Evolutionary conservation across 2,797 vertebrate genomes (phyloP), one percentile per base, ranked within the genome.

Genomic region (Buceros bicornis): DNA sequence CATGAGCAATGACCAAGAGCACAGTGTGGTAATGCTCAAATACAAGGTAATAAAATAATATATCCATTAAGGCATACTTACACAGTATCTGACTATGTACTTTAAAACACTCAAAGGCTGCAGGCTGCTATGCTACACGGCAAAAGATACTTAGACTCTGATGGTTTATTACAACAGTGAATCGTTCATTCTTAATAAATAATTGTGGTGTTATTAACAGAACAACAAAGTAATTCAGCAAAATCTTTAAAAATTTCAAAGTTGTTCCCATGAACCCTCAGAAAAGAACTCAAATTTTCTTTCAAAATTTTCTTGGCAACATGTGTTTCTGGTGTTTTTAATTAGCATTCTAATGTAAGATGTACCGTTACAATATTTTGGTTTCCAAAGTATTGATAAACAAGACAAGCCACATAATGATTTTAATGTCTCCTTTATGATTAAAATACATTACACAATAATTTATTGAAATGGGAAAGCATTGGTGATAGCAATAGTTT

Each of bases 141-240:
- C 21, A 76, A 93, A 95, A 95, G 83, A 28, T 66, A 72, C 90
- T 90, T 94, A 82, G 62, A 94, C 90, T 93, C 20, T 87, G 58
- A 78, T 87, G 40, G 60, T 84, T 89, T 81, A 67, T 89, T 86
- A n/a, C 66, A 89, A 47, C 17, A 66, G 60, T 74, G 74, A 64
- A 71, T 76, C 0, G 0, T 43, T 66, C 16, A 53, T 56, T 90
- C 86, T 71, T 87, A 72, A 82, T 50, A 74, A 6, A 2, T 42
- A 72, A 65, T 43, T 61, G 9, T 72, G 5, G 10, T 61, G 15
- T 43, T 91, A 78, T 71, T 82, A 93, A 35, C 21, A 61, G 58
- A 90, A 69, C 5, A 84, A 70, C n/a, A 89, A 80, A 95, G 45
- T 42, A 79, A 72, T 58, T 87, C 40, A 76, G 24, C 16, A 90